Percentiles rank a stretch among this genome's conserved stretches.
Conservation (phyloP, 2,888 invertebrate genomes). For the Andrena minutula region DNA sequence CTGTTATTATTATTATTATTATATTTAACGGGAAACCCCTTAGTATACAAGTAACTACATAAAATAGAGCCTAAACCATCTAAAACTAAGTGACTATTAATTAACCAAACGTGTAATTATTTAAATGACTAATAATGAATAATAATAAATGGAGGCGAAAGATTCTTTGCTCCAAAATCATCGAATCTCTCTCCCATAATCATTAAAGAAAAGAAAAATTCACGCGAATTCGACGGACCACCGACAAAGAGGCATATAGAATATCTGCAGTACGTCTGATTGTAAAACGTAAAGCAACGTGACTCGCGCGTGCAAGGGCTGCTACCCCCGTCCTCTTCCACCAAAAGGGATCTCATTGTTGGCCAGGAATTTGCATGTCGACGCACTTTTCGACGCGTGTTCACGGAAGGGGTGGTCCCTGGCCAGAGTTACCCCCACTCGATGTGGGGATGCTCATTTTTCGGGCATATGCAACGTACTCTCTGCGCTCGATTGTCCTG, state of each 20-base stretch:
- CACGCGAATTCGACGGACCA: background rate
- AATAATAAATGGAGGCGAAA: no score
- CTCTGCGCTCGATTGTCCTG: slow-evolving; percentile 57
- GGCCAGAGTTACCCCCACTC: slow-evolving; percentile 34
- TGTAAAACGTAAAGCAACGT: slow-evolving; percentile 7
- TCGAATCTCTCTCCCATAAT: background rate
- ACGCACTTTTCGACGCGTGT: slow-evolving; percentile 72
- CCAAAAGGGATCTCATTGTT: slow-evolving; percentile 72
- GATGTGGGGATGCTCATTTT: slow-evolving; percentile 57
- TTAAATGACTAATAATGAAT: no score
- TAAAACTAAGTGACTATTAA: no score
- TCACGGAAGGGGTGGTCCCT: slow-evolving; percentile 60
- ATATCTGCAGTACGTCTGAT: background rate
- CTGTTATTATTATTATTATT: no score
- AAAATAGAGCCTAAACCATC: no score
- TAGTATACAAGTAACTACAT: no score
- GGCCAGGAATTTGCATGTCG: slow-evolving; percentile 77
- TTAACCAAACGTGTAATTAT: no score
- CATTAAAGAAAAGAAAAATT: background rate
- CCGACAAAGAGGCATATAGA: background rate
- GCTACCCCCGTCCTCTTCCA: background rate
- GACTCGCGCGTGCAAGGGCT: slow-evolving; percentile 37
- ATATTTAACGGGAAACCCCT: no score
- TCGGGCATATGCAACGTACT: slow-evolving; percentile 51
- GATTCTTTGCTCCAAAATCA: background rate